Conservation (phyloP, 92 coral and sea anemone species). For the Umimayanthus kanabou region DNA sequence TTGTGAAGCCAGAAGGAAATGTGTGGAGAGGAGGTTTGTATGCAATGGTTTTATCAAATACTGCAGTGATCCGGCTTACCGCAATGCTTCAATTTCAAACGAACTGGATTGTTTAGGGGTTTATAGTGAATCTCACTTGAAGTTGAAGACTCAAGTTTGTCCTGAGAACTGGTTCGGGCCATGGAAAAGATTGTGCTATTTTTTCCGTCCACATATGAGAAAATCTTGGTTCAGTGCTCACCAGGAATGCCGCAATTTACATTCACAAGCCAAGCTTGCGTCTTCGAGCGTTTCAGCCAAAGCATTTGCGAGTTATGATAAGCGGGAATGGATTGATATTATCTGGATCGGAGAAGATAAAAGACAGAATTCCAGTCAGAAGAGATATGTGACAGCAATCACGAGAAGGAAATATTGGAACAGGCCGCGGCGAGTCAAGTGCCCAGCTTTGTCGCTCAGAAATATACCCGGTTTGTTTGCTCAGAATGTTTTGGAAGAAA, state of each 20-base stretch:
- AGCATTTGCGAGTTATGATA: background rate
- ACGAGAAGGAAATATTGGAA: background rate
- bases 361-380: background rate
- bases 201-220: background rate
- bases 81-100: conserved; percentile 1
- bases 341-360: conserved; percentile 16
- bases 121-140: background rate
- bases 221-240: conserved; percentile 34
- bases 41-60: conserved; percentile 26
- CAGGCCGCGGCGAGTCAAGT: background rate
- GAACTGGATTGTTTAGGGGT: conserved; percentile 12
- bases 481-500: background rate
- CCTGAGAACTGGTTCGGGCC: conserved; percentile 35
- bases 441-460: conserved; percentile 4
- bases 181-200: conserved; percentile 28
- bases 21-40: conserved; percentile 11
- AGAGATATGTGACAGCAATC: background rate
- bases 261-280: background rate
- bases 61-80: background rate
- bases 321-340: background rate
- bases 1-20: conserved; percentile 20
- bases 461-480: background rate
- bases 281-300: conserved; percentile 14
- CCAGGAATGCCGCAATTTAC: conserved; percentile 12
- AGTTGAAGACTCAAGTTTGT: background rate